phyloP scores from a whole-genome alignment of 2,797 vertebrate species.

The Luscinia luscinia region DNA sequence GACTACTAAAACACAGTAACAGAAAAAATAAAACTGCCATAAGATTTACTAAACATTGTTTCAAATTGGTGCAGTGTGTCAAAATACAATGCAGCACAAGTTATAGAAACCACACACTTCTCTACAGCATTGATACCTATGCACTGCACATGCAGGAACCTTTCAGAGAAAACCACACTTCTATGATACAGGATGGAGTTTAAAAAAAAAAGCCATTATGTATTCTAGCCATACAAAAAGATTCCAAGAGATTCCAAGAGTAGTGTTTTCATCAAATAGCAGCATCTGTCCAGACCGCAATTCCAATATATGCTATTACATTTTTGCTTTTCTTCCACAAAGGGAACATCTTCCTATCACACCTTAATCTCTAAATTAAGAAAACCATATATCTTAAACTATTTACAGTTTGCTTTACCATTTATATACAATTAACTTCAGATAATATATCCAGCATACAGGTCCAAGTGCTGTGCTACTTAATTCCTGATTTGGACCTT shows the following conservation, averaged over 20 bases:
- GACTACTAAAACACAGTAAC: not conserved
- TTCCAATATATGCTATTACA: not conserved
- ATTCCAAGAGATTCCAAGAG: not conserved
- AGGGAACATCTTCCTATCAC: not conserved
- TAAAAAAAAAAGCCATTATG: not conserved
- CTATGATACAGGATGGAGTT: not conserved
- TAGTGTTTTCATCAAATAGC: not conserved
- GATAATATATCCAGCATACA: not conserved
- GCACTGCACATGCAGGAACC: not conserved
- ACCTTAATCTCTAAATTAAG: not conserved
- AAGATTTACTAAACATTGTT: not conserved
- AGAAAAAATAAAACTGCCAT: not conserved
- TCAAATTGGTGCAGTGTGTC: not conserved
- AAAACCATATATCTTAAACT: not conserved
- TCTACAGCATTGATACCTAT: not conserved
- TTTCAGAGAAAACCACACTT: not conserved
- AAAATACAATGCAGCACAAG: not conserved
- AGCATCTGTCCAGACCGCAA: not conserved
- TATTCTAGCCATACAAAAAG: not conserved
- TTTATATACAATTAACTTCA: not conserved
- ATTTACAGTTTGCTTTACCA: not conserved
- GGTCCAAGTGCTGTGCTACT: not conserved
- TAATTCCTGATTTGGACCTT: not conserved
- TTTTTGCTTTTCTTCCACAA: not conserved
- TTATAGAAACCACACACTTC: not conserved